Evolutionary conservation across 2,113 vertebrate genomes (phyloP).

Genomic region (Oryzias javanicus): DNA sequence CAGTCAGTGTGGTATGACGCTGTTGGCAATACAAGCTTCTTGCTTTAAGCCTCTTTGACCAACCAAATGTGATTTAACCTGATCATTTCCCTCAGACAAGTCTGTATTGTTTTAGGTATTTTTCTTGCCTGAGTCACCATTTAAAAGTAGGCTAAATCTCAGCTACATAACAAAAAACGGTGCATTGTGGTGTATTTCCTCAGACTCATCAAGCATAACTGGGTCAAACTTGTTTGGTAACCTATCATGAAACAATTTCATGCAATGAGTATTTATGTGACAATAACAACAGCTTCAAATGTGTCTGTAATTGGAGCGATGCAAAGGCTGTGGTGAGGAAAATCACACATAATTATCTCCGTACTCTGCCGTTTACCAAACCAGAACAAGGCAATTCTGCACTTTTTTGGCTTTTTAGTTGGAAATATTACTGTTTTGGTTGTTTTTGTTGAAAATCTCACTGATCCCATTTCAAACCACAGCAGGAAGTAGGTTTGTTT

Average conservation of each 20-base stretch:
- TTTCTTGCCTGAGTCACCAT: constrained; percentile 31
- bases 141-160: constrained; percentile 13
- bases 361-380: neutral
- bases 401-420: constrained; percentile 14
- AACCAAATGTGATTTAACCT: constrained; percentile 74
- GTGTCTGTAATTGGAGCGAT: neutral
- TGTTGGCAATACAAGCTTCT: constrained; percentile 57
- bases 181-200: neutral
- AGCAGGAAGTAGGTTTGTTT: constrained; percentile 5
- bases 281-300: neutral
- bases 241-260: too few relatives aligned
- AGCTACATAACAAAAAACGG: neutral
- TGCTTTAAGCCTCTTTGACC: constrained; percentile 74
- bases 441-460: constrained; percentile 6
- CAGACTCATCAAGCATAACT: constrained; percentile 1
- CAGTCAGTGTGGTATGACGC: constrained; percentile 60
- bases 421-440: constrained; percentile 5
- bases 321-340: neutral
- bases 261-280: constrained; percentile 1
- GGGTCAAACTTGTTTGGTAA: neutral
- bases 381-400: constrained; percentile 4
- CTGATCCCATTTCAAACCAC: constrained; percentile 3
- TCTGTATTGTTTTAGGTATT: constrained; percentile 71
- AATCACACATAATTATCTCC: constrained; percentile 3
- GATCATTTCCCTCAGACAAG: constrained; percentile 76